Evolutionary conservation across 1,140 invertebrate genomes (phyloP).

Genomic region (Lepidurus couesii): DNA sequence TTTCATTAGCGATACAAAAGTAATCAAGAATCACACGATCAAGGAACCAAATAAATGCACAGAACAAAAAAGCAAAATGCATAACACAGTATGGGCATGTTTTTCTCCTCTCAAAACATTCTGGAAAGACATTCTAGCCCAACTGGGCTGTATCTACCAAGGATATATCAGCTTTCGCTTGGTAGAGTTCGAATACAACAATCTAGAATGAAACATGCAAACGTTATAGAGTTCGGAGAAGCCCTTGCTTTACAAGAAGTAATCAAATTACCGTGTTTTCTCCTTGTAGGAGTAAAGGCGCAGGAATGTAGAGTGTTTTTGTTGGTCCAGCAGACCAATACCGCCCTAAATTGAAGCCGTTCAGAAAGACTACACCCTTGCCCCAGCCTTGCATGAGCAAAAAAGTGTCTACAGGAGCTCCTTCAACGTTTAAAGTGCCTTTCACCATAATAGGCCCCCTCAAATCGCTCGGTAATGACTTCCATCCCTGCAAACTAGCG

Average conservation of each 20-base stretch:
- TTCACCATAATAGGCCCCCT: conserved; percentile 41
- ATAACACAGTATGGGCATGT: neutral
- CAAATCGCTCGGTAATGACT: conserved; percentile 23
- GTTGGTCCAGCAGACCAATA: conserved; percentile 56
- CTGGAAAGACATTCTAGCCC: conserved; percentile 24
- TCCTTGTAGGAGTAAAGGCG: conserved; percentile 50
- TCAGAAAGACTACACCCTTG: conserved; percentile 58
- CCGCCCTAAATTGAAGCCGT: conserved; percentile 59
- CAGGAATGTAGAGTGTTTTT: conserved; percentile 55
- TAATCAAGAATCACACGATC: neutral
- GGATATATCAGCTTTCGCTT: conserved; percentile 36
- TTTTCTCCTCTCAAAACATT: neutral
- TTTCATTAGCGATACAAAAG: neutral
- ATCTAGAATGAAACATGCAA: conserved; percentile 39
- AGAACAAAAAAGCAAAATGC: no score
- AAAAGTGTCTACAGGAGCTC: conserved; percentile 43
- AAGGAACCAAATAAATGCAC: neutral
- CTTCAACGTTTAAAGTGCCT: conserved; percentile 40
- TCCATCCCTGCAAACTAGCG: conserved; percentile 38
- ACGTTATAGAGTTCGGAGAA: neutral
- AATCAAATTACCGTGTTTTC: conserved; percentile 47
- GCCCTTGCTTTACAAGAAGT: neutral
- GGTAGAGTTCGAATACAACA: conserved; percentile 41
- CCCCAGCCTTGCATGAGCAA: conserved; percentile 48
- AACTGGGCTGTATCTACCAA: conserved; percentile 39